phyloP scores from a whole-genome alignment of 2,888 invertebrate species.

The Ormyrus rosae region DNA sequence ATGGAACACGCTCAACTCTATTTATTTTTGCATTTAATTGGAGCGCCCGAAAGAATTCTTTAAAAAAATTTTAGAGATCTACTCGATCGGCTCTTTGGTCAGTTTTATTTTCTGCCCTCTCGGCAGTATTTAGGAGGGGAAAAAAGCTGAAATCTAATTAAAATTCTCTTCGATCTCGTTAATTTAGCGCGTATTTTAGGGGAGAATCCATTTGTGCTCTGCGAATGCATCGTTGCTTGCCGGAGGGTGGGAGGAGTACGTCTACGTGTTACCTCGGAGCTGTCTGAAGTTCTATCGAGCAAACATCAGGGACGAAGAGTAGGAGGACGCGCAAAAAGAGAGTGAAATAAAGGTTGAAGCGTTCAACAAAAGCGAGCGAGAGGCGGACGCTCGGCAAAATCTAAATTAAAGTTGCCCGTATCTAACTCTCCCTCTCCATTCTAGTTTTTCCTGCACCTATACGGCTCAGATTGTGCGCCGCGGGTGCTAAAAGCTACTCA shows the following conservation, averaged over 20 bases:
- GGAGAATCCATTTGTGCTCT: constrained; percentile 26
- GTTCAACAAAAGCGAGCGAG: constrained; percentile 29
- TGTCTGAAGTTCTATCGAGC: constrained; percentile 39
- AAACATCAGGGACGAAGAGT: constrained; percentile 15
- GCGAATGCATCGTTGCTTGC: neutral
- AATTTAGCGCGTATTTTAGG: constrained; percentile 11
- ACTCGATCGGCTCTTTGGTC: neutral
- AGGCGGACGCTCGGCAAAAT: constrained; percentile 24
- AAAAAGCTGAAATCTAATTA: constrained; percentile 35
- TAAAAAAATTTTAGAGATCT: too few species aligned
- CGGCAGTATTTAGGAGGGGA: neutral
- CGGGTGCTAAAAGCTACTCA: constrained; percentile 21
- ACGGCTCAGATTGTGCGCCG: neutral
- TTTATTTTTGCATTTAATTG: too few species aligned
- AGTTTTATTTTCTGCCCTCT: neutral
- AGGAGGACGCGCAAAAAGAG: neutral
- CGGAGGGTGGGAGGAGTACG: neutral
- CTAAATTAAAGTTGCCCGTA: constrained; percentile 48
- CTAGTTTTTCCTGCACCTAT: neutral
- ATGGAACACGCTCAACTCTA: too few species aligned
- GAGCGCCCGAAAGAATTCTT: too few species aligned
- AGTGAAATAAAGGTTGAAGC: constrained; percentile 36
- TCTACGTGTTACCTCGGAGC: constrained; percentile 20
- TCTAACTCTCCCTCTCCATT: neutral
- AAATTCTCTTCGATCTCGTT: constrained; percentile 23